Conservation (phyloP, 2,113 vertebrate species). For the Morone chrysops region DNA sequence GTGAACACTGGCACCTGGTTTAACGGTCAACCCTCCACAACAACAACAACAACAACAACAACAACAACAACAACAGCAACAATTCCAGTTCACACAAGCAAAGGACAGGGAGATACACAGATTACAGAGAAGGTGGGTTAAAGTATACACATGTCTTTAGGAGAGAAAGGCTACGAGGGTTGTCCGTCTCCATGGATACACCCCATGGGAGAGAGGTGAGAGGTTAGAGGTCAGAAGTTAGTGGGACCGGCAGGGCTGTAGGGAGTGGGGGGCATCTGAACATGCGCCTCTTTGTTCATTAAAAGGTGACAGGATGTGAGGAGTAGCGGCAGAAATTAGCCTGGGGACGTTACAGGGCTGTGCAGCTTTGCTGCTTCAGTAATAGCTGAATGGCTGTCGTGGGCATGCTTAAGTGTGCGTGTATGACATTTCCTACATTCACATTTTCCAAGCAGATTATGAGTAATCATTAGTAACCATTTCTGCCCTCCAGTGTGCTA, state of each 20-base stretch:
- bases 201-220: slow-evolving; percentile 86
- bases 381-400: slow-evolving; percentile 45
- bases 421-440: slow-evolving; percentile 67
- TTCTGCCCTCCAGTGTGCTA: slow-evolving; percentile 55
- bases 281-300: slow-evolving; percentile 63
- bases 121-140: slow-evolving; percentile 66
- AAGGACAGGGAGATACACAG: slow-evolving; percentile 45
- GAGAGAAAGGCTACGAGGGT: slow-evolving; percentile 82
- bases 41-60: slow-evolving; percentile 43
- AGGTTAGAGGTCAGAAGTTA: slow-evolving; percentile 80
- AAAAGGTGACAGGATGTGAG: slow-evolving; percentile 60
- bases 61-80: not conserved
- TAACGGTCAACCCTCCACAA: slow-evolving; percentile 85
- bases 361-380: slow-evolving; percentile 37
- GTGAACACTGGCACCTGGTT: slow-evolving; percentile 75
- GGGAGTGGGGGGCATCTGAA: slow-evolving; percentile 72
- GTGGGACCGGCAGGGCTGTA: slow-evolving; percentile 83
- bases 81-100: slow-evolving; percentile 42
- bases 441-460: slow-evolving; percentile 69
- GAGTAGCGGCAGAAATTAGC: slow-evolving; percentile 56
- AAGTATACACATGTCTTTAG: slow-evolving; percentile 45
- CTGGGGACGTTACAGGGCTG: slow-evolving; percentile 38
- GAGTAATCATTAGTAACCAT: slow-evolving; percentile 74
- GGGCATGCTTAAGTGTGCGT: slow-evolving; percentile 58
- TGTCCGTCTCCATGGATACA: slow-evolving; percentile 94